Base-by-base conservation (phyloP, 2,113 vertebrate species). In the Engystomops pustulosus region DNA sequence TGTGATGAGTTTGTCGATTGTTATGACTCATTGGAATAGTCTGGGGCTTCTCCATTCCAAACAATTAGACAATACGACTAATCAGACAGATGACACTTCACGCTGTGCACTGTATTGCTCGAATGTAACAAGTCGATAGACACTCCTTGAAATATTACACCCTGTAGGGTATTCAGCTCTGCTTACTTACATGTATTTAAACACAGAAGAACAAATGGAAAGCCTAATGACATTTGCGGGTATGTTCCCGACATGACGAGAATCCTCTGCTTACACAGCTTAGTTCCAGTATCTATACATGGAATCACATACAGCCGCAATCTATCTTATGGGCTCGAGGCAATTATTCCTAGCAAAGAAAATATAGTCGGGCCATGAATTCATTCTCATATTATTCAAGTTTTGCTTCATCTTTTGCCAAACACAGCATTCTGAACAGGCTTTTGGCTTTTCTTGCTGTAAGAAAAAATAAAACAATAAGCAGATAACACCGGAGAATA, bases 321-420 rank as follows among this genome's bases (percentile, higher is more conserved):
- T 30, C 77, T 65, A 44, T 65, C 38, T 47, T 65, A 79, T 32
- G 25, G 44, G 58, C 77, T 53, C 65, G 36, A 79, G 44, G 77
- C 25, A 79, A 65, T 79, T 79, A 79, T 62, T 79, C 8, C n/a
- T 65, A 65, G 55, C 55, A 79, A 67, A 47, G 38, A 60, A 60
- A 79, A 79, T 79, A 47, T 65, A 79, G 58, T 79, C 41, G 58
- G 77, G 44, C 55, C n/a, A 47, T 79, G 77, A 23, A 32, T 79
- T 30, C n/a, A n/a, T 62, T 79, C 55, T 44, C 55, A 45, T 79
- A 65, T 47, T 44, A 27, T 67, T 32, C 38, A 15, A 25, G 7
- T 65, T 47, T 45, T 79, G 9, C 55, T 79, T 79, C 77, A 79
- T 79, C 77, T 65, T 47, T 67, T 79, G 77, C 77, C 77, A 79